phyloP scores from a whole-genome alignment of 1,140 invertebrate species.

The Whitmania pigra region DNA sequence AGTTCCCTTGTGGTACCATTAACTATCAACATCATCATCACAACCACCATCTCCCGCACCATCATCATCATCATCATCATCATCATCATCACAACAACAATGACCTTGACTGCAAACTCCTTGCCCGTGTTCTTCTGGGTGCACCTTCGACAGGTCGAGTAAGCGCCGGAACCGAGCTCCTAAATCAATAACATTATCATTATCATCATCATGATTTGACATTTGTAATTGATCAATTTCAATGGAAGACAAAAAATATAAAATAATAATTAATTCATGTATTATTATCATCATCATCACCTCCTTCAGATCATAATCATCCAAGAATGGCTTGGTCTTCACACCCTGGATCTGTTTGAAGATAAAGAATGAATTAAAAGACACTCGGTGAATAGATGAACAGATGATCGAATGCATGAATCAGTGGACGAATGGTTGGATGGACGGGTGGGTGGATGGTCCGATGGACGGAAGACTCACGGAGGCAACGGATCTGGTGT shows the following conservation, averaged over 20 bases:
- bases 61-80: slow-evolving; percentile 5
- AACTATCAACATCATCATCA: not conserved
- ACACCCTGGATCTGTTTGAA: slow-evolving; percentile 37
- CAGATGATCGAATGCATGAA: slow-evolving; percentile 4
- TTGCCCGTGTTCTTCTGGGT: slow-evolving; percentile 70
- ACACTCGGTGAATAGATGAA: not conserved
- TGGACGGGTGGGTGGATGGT: not conserved
- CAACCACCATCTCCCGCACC: too few species aligned
- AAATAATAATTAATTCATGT: too few species aligned
- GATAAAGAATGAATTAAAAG: slow-evolving; percentile 28
- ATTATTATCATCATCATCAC: slow-evolving; percentile 33
- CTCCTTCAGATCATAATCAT: slow-evolving; percentile 61
- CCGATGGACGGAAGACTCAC: not conserved
- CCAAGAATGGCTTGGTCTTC: slow-evolving; percentile 50
- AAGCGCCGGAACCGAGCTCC: slow-evolving; percentile 69
- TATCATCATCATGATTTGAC: too few species aligned
- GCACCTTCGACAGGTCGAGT: slow-evolving; percentile 71
- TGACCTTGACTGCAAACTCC: slow-evolving; percentile 84
- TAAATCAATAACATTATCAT: slow-evolving; percentile 38
- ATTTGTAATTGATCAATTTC: too few species aligned
- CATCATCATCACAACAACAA: slow-evolving; percentile 19
- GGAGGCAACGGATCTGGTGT: slow-evolving; percentile 10
- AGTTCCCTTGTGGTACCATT: too few species aligned
- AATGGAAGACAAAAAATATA: too few species aligned
- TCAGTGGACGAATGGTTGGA: not conserved